A percentile compares a stretch with the other conserved stretches of the same genome.
phyloP scores from a whole-genome alignment of 2,797 vertebrate genomes.

The Aeoliscus strigatus region DNA sequence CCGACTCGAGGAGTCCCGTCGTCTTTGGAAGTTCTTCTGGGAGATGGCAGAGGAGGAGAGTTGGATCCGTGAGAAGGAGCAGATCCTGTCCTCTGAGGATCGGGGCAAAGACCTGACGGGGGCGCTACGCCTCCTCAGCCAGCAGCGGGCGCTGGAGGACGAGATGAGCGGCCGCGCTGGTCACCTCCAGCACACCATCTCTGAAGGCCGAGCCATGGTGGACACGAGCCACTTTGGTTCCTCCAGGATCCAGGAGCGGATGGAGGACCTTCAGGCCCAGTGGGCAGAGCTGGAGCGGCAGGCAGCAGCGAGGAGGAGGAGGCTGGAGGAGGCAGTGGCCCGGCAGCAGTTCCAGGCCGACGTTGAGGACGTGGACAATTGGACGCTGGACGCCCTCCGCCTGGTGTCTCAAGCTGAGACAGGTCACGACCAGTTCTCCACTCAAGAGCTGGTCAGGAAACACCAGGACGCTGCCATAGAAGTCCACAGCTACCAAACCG shows the following conservation, averaged over 20 bases:
- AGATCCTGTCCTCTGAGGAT: constrained; percentile 84
- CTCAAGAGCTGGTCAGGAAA: constrained; percentile 85
- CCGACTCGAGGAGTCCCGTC: constrained; percentile 83
- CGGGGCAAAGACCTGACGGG: constrained; percentile 88
- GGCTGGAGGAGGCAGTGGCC: constrained; percentile 80
- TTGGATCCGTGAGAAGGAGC: constrained; percentile 93
- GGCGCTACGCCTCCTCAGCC: constrained; percentile 85
- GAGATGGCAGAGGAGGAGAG: constrained; percentile 90
- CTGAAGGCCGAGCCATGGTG: constrained; percentile 78
- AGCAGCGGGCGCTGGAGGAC: constrained; percentile 86
- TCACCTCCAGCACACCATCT: constrained; percentile 82
- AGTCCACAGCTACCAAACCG: constrained; percentile 81
- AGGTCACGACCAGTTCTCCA: constrained; percentile 91
- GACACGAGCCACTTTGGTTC: constrained; percentile 83
- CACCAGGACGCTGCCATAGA: constrained; percentile 92
- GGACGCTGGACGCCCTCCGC: constrained; percentile 83
- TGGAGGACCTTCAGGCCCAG: constrained; percentile 74
- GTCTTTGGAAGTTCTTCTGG: constrained; percentile 95
- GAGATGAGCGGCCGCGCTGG: constrained; percentile 90
- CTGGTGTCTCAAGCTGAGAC: constrained; percentile 86
- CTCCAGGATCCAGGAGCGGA: constrained; percentile 74
- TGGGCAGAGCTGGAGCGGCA: constrained; percentile 80
- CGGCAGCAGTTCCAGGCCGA: constrained; percentile 91
- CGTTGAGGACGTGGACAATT: constrained; percentile 87
- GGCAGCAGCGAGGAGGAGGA: constrained; percentile 76